These are phyloP conservation scores for Argopecten irradians DNA, from an alignment of 1,140 invertebrate genomes.

Conservation along the genomic window DNA sequence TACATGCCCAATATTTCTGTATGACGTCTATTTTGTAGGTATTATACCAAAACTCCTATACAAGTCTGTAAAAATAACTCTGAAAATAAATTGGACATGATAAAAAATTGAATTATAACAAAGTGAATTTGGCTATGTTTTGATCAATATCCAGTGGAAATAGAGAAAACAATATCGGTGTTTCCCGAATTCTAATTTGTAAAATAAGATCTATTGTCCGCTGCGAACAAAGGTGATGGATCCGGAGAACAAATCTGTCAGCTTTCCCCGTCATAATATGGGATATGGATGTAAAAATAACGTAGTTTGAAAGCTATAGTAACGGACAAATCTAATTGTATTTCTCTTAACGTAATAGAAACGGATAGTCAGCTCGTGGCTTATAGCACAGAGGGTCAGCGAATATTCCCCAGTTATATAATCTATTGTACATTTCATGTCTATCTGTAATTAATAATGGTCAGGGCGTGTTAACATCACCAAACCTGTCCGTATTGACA, in stretches of 20 bases:
- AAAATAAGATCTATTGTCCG: neutral
- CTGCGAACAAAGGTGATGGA: neutral
- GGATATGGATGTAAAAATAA: slow-evolving; percentile 18
- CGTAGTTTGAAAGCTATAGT: neutral
- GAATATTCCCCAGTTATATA: neutral
- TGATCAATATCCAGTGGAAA: neutral
- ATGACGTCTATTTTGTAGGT: too few species aligned
- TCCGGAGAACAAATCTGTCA: neutral
- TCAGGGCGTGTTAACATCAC: neutral
- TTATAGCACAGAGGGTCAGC: neutral
- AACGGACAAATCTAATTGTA: neutral
- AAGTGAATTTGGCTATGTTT: neutral
- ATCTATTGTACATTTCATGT: neutral
- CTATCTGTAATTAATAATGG: neutral
- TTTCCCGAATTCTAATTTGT: slow-evolving; percentile 4
- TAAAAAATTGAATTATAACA: neutral
- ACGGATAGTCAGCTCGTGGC: neutral
- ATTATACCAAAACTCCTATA: too few species aligned
- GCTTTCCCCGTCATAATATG: neutral
- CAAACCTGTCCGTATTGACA: neutral
- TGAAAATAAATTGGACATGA: neutral
- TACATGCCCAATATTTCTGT: too few species aligned
- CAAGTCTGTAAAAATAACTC: too few species aligned
- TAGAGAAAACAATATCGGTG: neutral
- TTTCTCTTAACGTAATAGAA: neutral